Evolutionary conservation across 2,888 invertebrate genomes (phyloP).

Genomic region (Electrophaes corylata): DNA sequence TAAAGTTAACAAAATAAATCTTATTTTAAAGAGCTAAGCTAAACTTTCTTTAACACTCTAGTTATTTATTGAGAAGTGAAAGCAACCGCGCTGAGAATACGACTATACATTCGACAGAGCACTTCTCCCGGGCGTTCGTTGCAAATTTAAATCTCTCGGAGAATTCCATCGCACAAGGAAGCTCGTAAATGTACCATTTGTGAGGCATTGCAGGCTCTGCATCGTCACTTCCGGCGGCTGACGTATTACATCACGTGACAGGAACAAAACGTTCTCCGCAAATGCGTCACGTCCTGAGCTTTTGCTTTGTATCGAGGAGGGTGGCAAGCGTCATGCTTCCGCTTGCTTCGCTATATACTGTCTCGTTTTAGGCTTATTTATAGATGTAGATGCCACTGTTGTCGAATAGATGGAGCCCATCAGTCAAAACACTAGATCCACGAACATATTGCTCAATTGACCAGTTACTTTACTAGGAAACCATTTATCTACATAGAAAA

Average conservation of each 20-base stretch:
- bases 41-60: constrained; percentile 2
- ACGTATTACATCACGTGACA: constrained; percentile 20
- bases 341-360: neutral
- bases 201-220: constrained; percentile 10
- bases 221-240: constrained; percentile 17
- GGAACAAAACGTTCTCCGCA: constrained; percentile 6
- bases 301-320: neutral
- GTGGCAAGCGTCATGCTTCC: neutral
- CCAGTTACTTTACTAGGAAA: no score
- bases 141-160: constrained; percentile 4
- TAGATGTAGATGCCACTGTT: no score
- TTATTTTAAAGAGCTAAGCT: neutral
- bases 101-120: neutral
- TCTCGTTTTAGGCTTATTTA: neutral
- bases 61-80: constrained; percentile 6
- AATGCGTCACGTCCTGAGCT: constrained; percentile 8
- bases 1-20: neutral
- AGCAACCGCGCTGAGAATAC: constrained; percentile 2
- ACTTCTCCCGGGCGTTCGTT: neutral
- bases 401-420: no score
- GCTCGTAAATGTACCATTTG: constrained; percentile 1
- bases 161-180: constrained; percentile 2
- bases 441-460: no score
- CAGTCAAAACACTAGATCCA: no score
- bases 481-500: no score